Conservation (phyloP, 1,140 invertebrate species). For the Brachionus asplanchnoidis region DNA sequence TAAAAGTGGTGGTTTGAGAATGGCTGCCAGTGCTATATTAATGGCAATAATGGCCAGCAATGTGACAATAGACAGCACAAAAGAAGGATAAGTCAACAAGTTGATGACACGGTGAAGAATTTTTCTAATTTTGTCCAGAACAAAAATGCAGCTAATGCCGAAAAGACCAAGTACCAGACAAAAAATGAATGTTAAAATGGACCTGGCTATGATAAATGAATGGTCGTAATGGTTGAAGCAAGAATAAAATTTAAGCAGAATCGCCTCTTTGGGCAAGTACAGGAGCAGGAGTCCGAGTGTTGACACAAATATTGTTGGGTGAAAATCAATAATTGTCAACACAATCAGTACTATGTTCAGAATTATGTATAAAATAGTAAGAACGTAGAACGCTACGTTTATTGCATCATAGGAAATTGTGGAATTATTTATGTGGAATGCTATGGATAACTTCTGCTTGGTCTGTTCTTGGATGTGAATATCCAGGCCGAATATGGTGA, state of each 20-base stretch:
- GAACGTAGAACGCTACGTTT: constrained; percentile 3
- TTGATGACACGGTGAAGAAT: background rate
- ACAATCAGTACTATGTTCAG: background rate
- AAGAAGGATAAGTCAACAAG: background rate
- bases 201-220: background rate
- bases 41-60: background rate
- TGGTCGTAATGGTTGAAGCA: background rate
- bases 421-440: background rate
- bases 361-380: constrained; percentile 26
- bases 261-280: background rate
- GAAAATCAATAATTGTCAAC: background rate
- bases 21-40: background rate
- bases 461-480: background rate
- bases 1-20: background rate
- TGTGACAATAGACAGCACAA: background rate
- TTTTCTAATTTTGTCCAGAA: background rate
- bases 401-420: background rate
- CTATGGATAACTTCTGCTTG: background rate
- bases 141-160: background rate
- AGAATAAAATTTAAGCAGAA: constrained; percentile 11
- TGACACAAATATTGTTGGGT: background rate
- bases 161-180: background rate
- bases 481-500: background rate
- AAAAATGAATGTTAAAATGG: constrained; percentile 25
- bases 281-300: background rate